phyloP scores from a whole-genome alignment of 2,797 vertebrate species.

The Esox lucius region DNA sequence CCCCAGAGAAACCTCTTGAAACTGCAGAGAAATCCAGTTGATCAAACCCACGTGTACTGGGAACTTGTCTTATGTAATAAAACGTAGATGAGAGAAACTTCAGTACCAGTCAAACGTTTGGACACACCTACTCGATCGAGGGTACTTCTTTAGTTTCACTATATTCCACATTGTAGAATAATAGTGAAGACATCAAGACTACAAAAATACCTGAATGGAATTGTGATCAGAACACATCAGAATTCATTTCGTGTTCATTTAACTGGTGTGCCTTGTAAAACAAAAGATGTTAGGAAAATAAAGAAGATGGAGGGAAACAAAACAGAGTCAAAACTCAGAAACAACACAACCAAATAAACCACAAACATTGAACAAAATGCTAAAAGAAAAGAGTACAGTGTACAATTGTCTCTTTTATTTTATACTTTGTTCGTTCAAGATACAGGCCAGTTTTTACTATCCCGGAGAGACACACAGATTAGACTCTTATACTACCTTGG shows the following conservation, averaged over 20 bases:
- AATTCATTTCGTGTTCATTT: too few relatives aligned
- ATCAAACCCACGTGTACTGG: constrained; percentile 2
- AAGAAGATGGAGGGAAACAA: neutral
- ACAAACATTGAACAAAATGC: too few relatives aligned
- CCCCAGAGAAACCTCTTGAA: too few relatives aligned
- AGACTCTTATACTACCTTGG: neutral
- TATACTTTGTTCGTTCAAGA: neutral
- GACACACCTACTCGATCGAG: too few relatives aligned
- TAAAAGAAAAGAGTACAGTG: neutral
- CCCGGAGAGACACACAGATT: neutral
- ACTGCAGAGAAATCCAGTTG: neutral
- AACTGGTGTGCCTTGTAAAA: too few relatives aligned
- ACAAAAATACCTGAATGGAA: too few relatives aligned
- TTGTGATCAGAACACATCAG: too few relatives aligned
- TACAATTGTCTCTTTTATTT: neutral
- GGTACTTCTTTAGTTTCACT: too few relatives aligned
- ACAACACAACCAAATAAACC: too few relatives aligned
- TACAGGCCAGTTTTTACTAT: neutral
- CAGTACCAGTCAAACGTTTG: too few relatives aligned
- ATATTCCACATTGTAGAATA: too few relatives aligned
- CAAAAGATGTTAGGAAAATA: neutral
- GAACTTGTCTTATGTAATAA: neutral
- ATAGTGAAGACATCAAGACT: too few relatives aligned
- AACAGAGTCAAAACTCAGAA: neutral
- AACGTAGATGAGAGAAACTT: neutral